Conservation (phyloP, 2,113 vertebrate genomes). For the Pagrus major region DNA sequence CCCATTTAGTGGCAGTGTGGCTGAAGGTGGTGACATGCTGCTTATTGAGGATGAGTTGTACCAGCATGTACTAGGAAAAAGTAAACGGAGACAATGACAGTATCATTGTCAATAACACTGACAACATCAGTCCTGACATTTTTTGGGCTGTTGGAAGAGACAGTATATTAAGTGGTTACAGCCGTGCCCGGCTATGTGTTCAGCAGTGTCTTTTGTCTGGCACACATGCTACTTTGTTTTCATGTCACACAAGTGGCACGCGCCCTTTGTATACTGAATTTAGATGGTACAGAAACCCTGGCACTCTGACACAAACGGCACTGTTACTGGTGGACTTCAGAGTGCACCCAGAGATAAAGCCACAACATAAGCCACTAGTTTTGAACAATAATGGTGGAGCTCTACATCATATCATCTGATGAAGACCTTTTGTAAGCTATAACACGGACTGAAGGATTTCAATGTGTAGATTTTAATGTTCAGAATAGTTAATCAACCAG, state of each 20-base stretch:
- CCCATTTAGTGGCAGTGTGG: not conserved
- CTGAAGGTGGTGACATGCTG: not conserved
- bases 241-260: not conserved
- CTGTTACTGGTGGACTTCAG: not conserved
- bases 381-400: not conserved
- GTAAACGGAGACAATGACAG: not conserved
- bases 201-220: not conserved
- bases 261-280: not conserved
- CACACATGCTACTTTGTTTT: conserved; percentile 7
- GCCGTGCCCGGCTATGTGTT: not conserved
- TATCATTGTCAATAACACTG: not conserved
- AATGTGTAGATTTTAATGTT: not conserved
- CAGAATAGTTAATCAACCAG: not conserved
- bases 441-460: not conserved
- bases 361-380: not conserved
- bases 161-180: too few relatives aligned
- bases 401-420: too few relatives aligned
- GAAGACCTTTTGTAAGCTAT: not conserved
- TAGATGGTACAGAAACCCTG: not conserved
- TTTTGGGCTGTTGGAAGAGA: not conserved
- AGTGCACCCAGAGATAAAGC: not conserved
- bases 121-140: not conserved
- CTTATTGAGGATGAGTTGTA: not conserved
- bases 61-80: not conserved
- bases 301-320: not conserved